Percentiles rank a stretch among this genome's conserved stretches.
phyloP scores from a whole-genome alignment of 2,888 invertebrate genomes.

The Cryptophagus acutangulus region DNA sequence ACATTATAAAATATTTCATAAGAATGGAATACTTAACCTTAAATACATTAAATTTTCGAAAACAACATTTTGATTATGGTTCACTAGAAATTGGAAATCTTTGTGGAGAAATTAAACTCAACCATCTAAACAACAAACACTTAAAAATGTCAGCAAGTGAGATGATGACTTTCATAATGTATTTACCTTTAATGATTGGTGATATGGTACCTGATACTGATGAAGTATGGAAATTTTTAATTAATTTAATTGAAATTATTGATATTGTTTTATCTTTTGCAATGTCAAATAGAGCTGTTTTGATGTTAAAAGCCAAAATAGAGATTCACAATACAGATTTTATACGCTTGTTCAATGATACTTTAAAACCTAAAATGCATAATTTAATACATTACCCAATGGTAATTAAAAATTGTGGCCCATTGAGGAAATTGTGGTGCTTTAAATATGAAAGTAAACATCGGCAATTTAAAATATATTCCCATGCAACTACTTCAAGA shows the following conservation, averaged over 20 bases:
- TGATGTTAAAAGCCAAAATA: slow-evolving; percentile 14
- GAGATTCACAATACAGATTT: slow-evolving; percentile 20
- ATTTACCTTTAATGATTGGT: slow-evolving; percentile 28
- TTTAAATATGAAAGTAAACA: slow-evolving; percentile 16
- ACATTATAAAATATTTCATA: slow-evolving; percentile 24
- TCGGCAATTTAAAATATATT: slow-evolving; percentile 15
- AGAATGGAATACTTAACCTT: slow-evolving; percentile 24
- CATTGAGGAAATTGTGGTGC: slow-evolving; percentile 16
- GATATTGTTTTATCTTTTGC: slow-evolving; percentile 23
- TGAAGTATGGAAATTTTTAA: slow-evolving; percentile 25
- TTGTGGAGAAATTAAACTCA: slow-evolving; percentile 18
- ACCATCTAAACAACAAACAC: slow-evolving; percentile 17
- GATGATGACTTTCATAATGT: slow-evolving; percentile 25
- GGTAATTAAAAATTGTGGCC: slow-evolving; percentile 12
- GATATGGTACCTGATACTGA: slow-evolving; percentile 29
- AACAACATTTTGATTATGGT: slow-evolving; percentile 28
- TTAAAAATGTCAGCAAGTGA: slow-evolving; percentile 29
- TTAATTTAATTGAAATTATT: slow-evolving; percentile 27
- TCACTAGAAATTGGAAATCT: slow-evolving; percentile 24
- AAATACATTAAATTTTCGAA: slow-evolving; percentile 25
- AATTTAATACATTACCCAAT: slow-evolving; percentile 26
- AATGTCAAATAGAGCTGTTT: slow-evolving; percentile 11
- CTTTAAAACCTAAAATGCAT: slow-evolving; percentile 29
- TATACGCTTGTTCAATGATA: slow-evolving; percentile 21
- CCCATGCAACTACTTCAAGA: slow-evolving; percentile 15